A percentile compares a stretch with the other conserved stretches of the same genome.
Evolutionary conservation across 2,888 invertebrate genomes (phyloP).

Genomic region (Nycteola revayana): DNA sequence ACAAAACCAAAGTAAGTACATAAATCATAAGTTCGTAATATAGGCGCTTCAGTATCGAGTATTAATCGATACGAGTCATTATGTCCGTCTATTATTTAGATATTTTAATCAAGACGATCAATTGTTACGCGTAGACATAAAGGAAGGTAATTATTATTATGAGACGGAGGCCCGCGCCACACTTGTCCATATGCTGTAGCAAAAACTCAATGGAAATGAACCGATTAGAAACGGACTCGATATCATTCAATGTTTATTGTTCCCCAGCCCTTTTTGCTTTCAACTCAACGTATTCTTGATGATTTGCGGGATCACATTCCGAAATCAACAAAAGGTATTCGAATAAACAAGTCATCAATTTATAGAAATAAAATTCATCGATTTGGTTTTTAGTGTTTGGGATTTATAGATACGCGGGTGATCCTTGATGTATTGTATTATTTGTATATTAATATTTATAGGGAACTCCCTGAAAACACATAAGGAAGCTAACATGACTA

Average conservation of each 20-base stretch:
- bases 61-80: constrained; percentile 56
- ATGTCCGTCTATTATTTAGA: constrained; percentile 70
- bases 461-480: too few relatives aligned
- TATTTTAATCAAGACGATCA: constrained; percentile 79
- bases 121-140: constrained; percentile 70
- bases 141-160: constrained; percentile 79
- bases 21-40: constrained; percentile 13
- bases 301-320: constrained; percentile 53
- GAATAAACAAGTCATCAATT: constrained; percentile 44
- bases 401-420: neutral
- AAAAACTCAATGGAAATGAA: constrained; percentile 74
- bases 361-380: constrained; percentile 37
- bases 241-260: constrained; percentile 60
- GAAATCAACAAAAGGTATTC: constrained; percentile 37
- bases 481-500: too few relatives aligned
- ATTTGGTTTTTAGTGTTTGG: constrained; percentile 22
- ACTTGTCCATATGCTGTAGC: constrained; percentile 72
- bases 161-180: constrained; percentile 53
- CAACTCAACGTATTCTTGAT: constrained; percentile 51
- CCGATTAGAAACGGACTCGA: constrained; percentile 73
- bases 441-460: too few relatives aligned
- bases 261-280: constrained; percentile 66
- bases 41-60: constrained; percentile 44
- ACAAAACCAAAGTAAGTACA: neutral
- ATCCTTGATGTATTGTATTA: too few relatives aligned